Evolutionary conservation across 2,888 invertebrate genomes (phyloP).

Genomic region (Drosophila pseudotalamancana): DNA sequence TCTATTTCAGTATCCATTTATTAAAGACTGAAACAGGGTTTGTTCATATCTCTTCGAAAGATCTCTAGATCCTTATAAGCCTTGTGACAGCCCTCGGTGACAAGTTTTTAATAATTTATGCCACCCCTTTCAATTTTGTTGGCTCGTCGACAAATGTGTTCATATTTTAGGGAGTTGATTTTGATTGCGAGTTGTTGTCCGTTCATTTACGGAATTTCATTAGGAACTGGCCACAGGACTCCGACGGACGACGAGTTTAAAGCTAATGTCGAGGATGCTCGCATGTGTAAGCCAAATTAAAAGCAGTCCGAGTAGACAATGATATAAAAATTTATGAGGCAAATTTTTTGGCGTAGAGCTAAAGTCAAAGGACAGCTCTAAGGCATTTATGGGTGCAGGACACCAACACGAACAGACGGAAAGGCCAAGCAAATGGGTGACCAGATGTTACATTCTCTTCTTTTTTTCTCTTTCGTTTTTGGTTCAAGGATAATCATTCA

Average conservation of each 20-base stretch:
- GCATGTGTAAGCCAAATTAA: constrained; percentile 71
- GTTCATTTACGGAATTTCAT: constrained; percentile 68
- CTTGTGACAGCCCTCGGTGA: constrained; percentile 11
- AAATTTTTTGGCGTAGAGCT: constrained; percentile 47
- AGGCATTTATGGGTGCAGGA: constrained; percentile 40
- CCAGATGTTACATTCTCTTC: background rate
- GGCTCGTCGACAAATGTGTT: constrained; percentile 52
- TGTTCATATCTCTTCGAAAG: background rate
- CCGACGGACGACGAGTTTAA: constrained; percentile 28
- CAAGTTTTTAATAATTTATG: constrained; percentile 56
- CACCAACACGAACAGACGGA: constrained; percentile 58
- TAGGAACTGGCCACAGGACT: background rate
- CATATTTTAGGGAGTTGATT: constrained; percentile 60
- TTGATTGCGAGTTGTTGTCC: constrained; percentile 65
- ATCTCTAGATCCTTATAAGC: background rate
- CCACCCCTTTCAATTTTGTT: constrained; percentile 26
- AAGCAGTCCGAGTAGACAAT: constrained; percentile 49
- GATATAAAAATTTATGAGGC: constrained; percentile 69
- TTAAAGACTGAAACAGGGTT: too few species aligned
- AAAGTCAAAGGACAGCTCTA: constrained; percentile 62
- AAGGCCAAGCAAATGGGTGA: background rate
- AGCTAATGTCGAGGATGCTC: constrained; percentile 33
- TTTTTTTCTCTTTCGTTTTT: constrained; percentile 24
- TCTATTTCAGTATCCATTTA: too few species aligned
- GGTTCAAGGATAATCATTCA: constrained; percentile 82